These are phyloP conservation scores for Ceratosolen solmsi DNA, from an alignment of 1,140 invertebrate genomes.

Conservation along the genomic window DNA sequence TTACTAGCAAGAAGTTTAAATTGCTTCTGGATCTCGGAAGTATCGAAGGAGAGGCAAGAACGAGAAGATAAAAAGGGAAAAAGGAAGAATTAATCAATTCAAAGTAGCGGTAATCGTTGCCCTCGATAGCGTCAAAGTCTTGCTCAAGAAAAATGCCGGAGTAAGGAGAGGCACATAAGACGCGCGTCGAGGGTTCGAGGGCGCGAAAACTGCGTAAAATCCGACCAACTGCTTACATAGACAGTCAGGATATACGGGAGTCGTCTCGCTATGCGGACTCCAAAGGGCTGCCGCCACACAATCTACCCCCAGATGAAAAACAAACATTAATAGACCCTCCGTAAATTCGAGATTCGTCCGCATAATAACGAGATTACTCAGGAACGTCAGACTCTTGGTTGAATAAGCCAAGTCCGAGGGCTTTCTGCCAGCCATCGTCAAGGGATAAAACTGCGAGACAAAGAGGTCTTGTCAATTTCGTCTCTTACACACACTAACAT, in stretches of 20 bases:
- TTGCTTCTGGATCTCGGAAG: neutral
- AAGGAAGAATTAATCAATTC: constrained; percentile 48
- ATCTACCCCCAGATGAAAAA: constrained; percentile 45
- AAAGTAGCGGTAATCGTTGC: constrained; percentile 43
- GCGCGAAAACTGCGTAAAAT: constrained; percentile 34
- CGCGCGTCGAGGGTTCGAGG: neutral
- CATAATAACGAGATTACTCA: constrained; percentile 50
- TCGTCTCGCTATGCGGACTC: neutral
- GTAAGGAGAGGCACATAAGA: neutral
- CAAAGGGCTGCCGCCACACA: neutral
- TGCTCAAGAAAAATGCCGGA: neutral
- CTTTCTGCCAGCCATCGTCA: neutral
- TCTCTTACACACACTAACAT: too few species aligned
- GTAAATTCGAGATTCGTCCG: constrained; percentile 44
- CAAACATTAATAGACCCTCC: constrained; percentile 50
- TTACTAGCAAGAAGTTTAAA: constrained; percentile 21
- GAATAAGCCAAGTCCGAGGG: constrained; percentile 45
- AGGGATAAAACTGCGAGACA: constrained; percentile 18
- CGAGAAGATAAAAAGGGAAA: constrained; percentile 2
- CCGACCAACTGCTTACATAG: constrained; percentile 27
- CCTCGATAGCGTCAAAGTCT: neutral
- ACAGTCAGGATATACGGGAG: neutral
- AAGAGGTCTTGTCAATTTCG: constrained; percentile 27
- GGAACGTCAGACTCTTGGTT: constrained; percentile 14
- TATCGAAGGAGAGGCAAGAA: neutral